Conservation (phyloP, 2,888 invertebrate genomes). For the Lepidocyrtoides sp. region DNA sequence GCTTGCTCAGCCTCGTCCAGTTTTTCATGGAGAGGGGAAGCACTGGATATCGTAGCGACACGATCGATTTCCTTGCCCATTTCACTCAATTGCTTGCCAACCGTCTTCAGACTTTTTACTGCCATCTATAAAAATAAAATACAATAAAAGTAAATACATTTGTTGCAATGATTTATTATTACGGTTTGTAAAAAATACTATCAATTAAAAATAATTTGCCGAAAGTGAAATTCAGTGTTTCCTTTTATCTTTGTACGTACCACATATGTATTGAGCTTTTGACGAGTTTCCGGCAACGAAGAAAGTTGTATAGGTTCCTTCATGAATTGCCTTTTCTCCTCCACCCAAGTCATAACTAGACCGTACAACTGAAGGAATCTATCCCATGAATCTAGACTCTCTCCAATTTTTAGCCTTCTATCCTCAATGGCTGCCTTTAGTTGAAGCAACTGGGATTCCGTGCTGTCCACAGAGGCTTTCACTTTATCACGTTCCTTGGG, state of each 20-base stretch:
- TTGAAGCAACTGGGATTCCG: conserved; percentile 93
- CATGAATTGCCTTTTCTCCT: conserved; percentile 93
- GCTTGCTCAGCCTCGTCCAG: conserved; percentile 95
- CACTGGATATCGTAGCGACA: conserved; percentile 94
- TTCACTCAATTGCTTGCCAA: conserved; percentile 95
- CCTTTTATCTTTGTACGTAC: conserved; percentile 87
- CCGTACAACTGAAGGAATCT: conserved; percentile 94
- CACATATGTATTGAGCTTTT: conserved; percentile 95
- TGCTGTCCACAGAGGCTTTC: conserved; percentile 91
- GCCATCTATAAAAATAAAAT: conserved; percentile 89
- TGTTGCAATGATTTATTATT: neutral
- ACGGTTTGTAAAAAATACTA: neutral
- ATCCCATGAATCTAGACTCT: conserved; percentile 95
- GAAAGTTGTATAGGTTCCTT: conserved; percentile 92
- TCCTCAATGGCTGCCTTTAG: conserved; percentile 94
- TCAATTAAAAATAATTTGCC: neutral
- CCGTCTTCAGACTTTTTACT: conserved; percentile 95
- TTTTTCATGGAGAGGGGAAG: conserved; percentile 94
- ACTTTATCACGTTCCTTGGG: conserved; percentile 92
- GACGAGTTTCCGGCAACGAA: conserved; percentile 93
- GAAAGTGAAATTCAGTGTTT: neutral
- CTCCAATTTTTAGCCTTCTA: conserved; percentile 93
- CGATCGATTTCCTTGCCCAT: conserved; percentile 96
- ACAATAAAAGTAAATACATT: neutral
- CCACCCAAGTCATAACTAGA: conserved; percentile 94